phyloP scores from a whole-genome alignment of 2,888 invertebrate genomes.

The Subacronicta megacephala region DNA sequence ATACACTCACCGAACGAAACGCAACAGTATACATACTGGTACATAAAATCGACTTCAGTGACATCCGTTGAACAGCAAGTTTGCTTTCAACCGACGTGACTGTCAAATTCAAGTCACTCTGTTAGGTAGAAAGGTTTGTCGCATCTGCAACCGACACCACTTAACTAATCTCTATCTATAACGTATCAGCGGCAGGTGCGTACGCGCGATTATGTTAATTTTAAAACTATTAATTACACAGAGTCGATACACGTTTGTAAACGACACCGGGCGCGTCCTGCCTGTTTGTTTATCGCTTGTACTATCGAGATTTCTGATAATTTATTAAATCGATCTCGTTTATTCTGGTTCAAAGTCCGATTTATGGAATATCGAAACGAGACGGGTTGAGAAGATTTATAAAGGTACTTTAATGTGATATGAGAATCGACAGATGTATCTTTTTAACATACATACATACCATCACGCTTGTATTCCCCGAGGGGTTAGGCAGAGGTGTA shows the following conservation, averaged over 20 bases:
- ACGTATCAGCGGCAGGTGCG: slow-evolving; percentile 60
- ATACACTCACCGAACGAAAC: too few species aligned
- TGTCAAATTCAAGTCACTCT: too few species aligned
- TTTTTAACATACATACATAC: too few species aligned
- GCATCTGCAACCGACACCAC: slow-evolving; percentile 13
- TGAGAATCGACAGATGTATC: background rate
- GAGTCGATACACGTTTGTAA: slow-evolving; percentile 64
- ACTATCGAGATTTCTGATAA: slow-evolving; percentile 43
- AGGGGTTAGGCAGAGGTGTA: too few species aligned
- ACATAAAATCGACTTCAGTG: too few species aligned
- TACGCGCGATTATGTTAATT: slow-evolving; percentile 66
- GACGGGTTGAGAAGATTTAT: slow-evolving; percentile 6
- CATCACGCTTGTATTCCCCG: too few species aligned
- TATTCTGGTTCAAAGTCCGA: slow-evolving; percentile 43
- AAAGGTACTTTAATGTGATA: background rate
- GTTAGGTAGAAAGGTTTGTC: slow-evolving; percentile 15
- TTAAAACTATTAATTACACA: slow-evolving; percentile 62
- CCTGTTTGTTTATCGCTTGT: slow-evolving; percentile 34
- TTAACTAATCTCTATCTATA: slow-evolving; percentile 19
- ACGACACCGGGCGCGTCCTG: slow-evolving; percentile 44
- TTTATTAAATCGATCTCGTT: slow-evolving; percentile 35
- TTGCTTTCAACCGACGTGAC: too few species aligned
- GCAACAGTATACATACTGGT: too few species aligned
- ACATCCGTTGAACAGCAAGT: too few species aligned
- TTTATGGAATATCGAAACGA: slow-evolving; percentile 23